Base-by-base conservation (phyloP, 2,888 invertebrate species). In the Formica aserva region DNA sequence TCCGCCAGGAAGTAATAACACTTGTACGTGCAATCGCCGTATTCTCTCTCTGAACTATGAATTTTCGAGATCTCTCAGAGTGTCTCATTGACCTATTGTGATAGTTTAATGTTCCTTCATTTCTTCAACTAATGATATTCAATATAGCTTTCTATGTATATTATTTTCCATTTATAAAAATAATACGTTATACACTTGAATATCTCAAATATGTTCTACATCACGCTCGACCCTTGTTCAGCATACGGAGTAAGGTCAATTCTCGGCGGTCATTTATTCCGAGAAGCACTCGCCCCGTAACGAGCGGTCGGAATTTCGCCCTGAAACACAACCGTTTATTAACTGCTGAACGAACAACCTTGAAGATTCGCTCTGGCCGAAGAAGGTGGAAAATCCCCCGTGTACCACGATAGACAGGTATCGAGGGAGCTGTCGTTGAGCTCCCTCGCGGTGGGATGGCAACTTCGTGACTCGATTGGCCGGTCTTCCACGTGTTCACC, bases 401-500 rank as follows among this genome's bases (percentile, higher is more conserved):
- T 66, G 71, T 48, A n/a, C 22, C 32, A 60, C 60, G 77, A 45
- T 41, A 18, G 32, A 52, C 78, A 60, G 45, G 13, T 57, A 38
- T 38, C 52, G 35, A 52, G 48, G n/a, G n/a, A 52, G 2, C 48
- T 8, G n/a, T 52, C 8, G 48, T 52, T 45, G 32, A 77, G 41
- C 74, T 69, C 57, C n/a, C 63, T 55, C 29, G 35, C 82, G 22
- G 89, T 86, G 88, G 83, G 86, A 82, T 9, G 18, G 5, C 26
- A 67, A 35, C 18, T n/a, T 57, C 55, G 57, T 45, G 29, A 66
- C 6, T 60, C 80, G 87, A 93, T 92, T 93, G 93, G 92, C 41
- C 83, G 57, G 62, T 62, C 85, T 82, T 92, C 91, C 92, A 92
- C 92, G 92, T 92, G 93, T 90, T 88, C 13, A 72, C 38, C 85